Evolutionary conservation across 1,140 invertebrate species (phyloP), one percentile per base, ranked within the genome.

Genomic region (Dreissena rostriformis): DNA sequence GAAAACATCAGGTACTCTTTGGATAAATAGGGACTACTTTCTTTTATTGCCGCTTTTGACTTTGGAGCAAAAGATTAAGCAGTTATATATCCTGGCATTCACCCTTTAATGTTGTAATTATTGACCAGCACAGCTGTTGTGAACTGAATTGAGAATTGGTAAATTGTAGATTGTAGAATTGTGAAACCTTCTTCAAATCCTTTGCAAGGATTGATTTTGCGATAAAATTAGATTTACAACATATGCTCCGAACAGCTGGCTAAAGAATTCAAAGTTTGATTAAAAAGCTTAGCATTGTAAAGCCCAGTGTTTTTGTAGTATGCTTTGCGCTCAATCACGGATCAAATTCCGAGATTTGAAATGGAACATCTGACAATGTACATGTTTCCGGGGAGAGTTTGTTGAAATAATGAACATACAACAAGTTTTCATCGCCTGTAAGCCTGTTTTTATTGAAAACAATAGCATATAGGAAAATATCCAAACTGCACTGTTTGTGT

Each of bases 221-320:
- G 77, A 79, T 79, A 79, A 79, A 79, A 71, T 79, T 57, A 79
- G 77, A 79, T 79, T 79, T 79, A 55, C 66, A 79, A 29, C 77
- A 79, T 66, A 79, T 79, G 77, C 17, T 65, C 28, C 57, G 22
- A 71, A 79, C 77, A 79, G 77, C 77, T 79, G 77, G 24, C 15
- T 19, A 28, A 22, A 68, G 61, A 70, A 79, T 79, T 79, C 77
- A 79, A 79, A 68, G 65, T 67, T 79, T 79, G 63, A 67, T 68
- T 71, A 68, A 79, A 70, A 79, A 49, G 49, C 19, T 79, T 14
- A 12, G 24, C 26, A 79, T 70, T 79, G 77, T 79, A 79, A 70
- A 71, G 53, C 66, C 52, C 67, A 79, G 57, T 79, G 77, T 79
- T 79, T 61, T 79, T 79, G 77, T 79, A 79, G 70, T 79, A 70